phyloP scores from a whole-genome alignment of 1,140 invertebrate genomes.

The Trichoplusia ni region DNA sequence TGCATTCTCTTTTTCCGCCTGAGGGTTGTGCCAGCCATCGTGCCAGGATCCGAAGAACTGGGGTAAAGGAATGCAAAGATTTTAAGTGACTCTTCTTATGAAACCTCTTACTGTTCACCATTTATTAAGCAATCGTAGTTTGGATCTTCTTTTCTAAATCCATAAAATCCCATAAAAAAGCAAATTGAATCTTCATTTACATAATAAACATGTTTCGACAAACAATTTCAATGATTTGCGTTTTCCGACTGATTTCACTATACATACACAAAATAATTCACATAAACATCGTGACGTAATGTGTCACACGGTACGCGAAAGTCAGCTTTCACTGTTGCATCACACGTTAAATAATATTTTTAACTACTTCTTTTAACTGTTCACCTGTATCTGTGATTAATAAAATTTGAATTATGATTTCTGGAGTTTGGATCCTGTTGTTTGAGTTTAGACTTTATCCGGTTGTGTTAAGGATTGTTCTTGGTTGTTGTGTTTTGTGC shows the following conservation, averaged over 20 bases:
- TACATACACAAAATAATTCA: slow-evolving; percentile 14
- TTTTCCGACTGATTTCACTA: slow-evolving; percentile 22
- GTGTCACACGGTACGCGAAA: slow-evolving; percentile 9
- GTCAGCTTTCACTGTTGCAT: slow-evolving; percentile 19
- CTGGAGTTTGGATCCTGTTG: no score
- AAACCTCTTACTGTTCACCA: no score
- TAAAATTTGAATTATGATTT: no score
- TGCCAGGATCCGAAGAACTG: neutral
- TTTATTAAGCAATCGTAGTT: no score
- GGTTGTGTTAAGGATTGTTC: no score
- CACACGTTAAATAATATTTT: slow-evolving; percentile 14
- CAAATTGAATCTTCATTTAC: neutral
- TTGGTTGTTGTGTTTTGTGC: no score
- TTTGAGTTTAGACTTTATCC: no score
- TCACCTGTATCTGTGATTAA: neutral
- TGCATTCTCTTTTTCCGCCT: neutral
- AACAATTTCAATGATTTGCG: slow-evolving; percentile 1
- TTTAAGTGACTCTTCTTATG: no score
- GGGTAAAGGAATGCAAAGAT: neutral
- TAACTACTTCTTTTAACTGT: no score
- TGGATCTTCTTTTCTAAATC: no score
- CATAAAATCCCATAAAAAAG: neutral
- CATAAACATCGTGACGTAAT: slow-evolving; percentile 8
- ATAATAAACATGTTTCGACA: neutral
- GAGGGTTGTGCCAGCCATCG: neutral